Conservation (phyloP, 2,797 vertebrate species). For the Pristis pectinata region DNA sequence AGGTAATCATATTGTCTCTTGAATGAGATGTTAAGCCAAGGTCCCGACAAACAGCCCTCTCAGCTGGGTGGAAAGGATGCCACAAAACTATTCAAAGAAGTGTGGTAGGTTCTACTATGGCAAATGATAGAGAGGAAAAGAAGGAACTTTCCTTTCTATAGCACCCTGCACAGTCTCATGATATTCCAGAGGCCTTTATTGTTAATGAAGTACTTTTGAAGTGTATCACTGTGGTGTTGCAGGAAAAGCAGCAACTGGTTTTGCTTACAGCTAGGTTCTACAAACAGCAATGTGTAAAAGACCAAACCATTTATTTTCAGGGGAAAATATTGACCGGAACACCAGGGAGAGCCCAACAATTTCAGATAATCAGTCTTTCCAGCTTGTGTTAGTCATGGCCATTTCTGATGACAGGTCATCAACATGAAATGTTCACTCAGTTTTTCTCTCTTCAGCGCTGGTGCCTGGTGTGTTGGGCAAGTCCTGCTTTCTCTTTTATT, state of each 20-base stretch:
- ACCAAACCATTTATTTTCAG: not conserved
- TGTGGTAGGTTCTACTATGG: not conserved
- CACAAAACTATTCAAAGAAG: not conserved
- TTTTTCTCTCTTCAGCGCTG: too few relatives aligned
- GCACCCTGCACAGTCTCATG: not conserved
- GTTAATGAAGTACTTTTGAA: too few relatives aligned
- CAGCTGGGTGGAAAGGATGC: too few relatives aligned
- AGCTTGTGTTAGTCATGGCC: too few relatives aligned
- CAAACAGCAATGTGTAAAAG: not conserved
- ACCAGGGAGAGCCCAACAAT: not conserved
- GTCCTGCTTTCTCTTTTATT: too few relatives aligned
- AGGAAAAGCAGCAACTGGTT: not conserved
- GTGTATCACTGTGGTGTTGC: not conserved
- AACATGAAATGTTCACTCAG: too few relatives aligned
- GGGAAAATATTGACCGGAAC: not conserved
- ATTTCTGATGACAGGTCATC: too few relatives aligned
- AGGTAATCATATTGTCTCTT: not conserved
- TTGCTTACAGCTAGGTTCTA: not conserved
- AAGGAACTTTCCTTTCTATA: not conserved
- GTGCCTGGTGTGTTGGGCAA: too few relatives aligned
- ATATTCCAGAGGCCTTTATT: not conserved
- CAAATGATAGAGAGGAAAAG: not conserved
- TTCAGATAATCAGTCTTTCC: too few relatives aligned
- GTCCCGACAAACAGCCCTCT: not conserved
- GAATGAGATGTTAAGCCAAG: not conserved